These are phyloP conservation scores for Danionella dracula DNA, from an alignment of 2,797 vertebrate species.

Conservation along the genomic window DNA sequence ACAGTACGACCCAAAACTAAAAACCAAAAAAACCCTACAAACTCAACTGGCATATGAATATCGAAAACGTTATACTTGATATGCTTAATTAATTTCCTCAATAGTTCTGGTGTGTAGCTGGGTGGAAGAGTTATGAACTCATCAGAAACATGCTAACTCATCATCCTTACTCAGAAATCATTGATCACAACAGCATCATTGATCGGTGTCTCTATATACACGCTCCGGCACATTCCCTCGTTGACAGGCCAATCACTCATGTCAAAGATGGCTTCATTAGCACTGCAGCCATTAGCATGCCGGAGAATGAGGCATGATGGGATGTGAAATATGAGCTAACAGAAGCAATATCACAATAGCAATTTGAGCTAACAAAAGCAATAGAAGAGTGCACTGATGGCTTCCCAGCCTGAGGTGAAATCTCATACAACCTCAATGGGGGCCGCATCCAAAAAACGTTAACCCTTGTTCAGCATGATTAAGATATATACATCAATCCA, in stretches of 20 bases:
- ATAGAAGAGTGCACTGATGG: too few relatives aligned
- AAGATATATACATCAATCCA: too few relatives aligned
- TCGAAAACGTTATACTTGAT: not conserved
- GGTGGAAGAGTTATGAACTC: conserved; percentile 28
- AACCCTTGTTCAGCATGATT: too few relatives aligned
- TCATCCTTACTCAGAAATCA: conserved; percentile 31
- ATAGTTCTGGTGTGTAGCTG: conserved; percentile 9
- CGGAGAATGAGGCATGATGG: conserved; percentile 22
- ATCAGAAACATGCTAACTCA: too few relatives aligned
- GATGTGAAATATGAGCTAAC: conserved; percentile 17
- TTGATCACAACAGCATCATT: conserved; percentile 39
- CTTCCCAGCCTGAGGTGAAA: not conserved
- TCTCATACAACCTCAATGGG: not conserved
- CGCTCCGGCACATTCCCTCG: conserved; percentile 2
- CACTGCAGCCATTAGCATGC: conserved; percentile 13
- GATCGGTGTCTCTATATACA: conserved; percentile 33
- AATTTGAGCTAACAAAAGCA: not conserved
- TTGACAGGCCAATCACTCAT: conserved; percentile 38
- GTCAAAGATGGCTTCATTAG: conserved; percentile 43
- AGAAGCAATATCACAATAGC: not conserved
- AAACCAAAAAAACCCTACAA: too few relatives aligned
- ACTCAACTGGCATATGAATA: not conserved
- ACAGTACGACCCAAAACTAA: too few relatives aligned
- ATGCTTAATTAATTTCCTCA: conserved; percentile 35
- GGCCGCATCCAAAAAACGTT: not conserved